Conservation (phyloP, 2,113 vertebrate genomes). For the Corythaixoides concolor region DNA sequence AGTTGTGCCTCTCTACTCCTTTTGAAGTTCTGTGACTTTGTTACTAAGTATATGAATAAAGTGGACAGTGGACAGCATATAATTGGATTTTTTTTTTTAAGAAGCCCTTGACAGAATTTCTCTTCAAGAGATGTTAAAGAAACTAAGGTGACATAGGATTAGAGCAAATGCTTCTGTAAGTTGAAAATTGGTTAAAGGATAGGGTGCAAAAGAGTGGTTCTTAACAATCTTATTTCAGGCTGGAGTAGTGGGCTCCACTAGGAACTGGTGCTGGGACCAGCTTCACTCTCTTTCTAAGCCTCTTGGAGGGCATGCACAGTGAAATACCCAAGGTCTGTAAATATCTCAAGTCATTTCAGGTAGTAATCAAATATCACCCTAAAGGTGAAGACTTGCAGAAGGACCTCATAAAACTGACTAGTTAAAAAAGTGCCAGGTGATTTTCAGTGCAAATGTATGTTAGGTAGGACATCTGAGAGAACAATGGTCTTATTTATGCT, state of each 20-base stretch:
- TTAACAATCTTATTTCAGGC: background rate
- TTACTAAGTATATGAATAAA: background rate
- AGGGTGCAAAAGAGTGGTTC: background rate
- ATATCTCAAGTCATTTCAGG: background rate
- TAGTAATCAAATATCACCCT: background rate
- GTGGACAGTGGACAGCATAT: background rate
- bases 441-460: background rate
- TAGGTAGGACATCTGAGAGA: background rate
- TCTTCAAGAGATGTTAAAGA: background rate
- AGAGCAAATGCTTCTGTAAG: background rate
- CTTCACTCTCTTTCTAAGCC: background rate
- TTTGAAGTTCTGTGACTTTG: background rate
- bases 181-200: background rate
- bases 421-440: background rate
- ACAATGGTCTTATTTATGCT: background rate
- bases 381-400: background rate
- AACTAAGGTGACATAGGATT: background rate
- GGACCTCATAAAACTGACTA: background rate
- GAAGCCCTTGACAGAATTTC: background rate
- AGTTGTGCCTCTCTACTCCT: background rate
- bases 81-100: background rate
- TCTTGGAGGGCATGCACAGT: background rate
- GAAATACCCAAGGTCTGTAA: background rate
- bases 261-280: background rate
- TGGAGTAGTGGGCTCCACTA: background rate